Base-by-base conservation (phyloP, 2,113 vertebrate genomes). In the Amblyopsis rosae region DNA sequence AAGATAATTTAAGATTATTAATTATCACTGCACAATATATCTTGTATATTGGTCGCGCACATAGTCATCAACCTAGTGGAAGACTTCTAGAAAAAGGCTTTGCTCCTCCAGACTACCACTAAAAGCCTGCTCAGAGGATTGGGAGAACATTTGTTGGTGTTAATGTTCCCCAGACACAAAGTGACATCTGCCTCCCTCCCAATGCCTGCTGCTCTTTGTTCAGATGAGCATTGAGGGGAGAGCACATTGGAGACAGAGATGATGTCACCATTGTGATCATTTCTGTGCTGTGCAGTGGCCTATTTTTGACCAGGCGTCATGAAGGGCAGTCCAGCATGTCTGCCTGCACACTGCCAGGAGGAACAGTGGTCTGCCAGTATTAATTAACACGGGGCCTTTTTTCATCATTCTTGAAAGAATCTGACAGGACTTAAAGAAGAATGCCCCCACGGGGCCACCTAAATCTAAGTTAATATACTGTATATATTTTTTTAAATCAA, bases 201-300 rank as follows among this genome's bases (percentile, higher is more conserved):
- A 81, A 75, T 74, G 83, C 79, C 86, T 86, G 80, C 86, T 90
- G 87, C 86, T 90, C 88, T 91, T 91, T 90, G 90, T 91, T 91
- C 85, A 66, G 70, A 77, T 7, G 77, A 87, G 84, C 76, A 67
- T 70, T 57, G 75, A 84, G 79, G 82, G 84, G 87, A 83, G 80
- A 82, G 83, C 78, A 79, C 86, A 80, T 81, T 84, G 78, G 82
- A 87, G 83, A 78, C 86, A 76, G 58, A 67, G 85, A 89, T 91
- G 88, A 91, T 90, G 90, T 91, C 88, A 90, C 86, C 87, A 79
- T 86, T 85, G 86, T 87, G 86, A 87, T 89, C 81, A 87, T 89
- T 91, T 82, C 82, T 82, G 81, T 77, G 77, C 75, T 76, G 70
- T 77, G 78, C 62, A 76, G 64, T 89, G 91, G 82, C 89, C 87